Conservation (phyloP, 1,140 invertebrate genomes). For the Patella vulgata region DNA sequence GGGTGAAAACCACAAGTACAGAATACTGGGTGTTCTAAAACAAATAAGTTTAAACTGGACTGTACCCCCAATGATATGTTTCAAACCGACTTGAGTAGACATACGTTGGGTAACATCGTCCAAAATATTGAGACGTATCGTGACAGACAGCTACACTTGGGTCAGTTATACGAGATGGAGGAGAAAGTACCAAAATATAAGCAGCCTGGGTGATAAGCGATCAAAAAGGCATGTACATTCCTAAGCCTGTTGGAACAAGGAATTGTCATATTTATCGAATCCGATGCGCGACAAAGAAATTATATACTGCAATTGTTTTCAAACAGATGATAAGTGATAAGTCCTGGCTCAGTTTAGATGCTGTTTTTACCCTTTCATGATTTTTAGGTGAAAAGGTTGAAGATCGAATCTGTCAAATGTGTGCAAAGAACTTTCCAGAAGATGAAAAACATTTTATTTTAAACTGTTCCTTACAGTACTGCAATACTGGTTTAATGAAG, state of each 20-base stretch:
- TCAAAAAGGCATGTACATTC: neutral
- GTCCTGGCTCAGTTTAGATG: no score
- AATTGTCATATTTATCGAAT: constrained; percentile 12
- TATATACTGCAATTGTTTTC: constrained; percentile 11
- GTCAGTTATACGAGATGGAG: constrained; percentile 22
- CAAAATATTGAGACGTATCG: neutral
- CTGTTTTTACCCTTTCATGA: no score
- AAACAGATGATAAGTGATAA: neutral
- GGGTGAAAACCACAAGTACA: constrained; percentile 8
- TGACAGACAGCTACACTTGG: constrained; percentile 20
- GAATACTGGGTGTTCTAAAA: neutral
- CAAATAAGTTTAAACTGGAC: constrained; percentile 3
- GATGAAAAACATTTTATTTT: no score
- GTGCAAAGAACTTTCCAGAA: no score
- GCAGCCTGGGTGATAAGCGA: neutral
- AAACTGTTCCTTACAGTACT: no score
- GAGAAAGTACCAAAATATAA: constrained; percentile 6
- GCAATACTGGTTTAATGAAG: no score
- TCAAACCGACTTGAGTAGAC: constrained; percentile 7
- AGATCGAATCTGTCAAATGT: no score
- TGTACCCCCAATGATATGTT: constrained; percentile 5
- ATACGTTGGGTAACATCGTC: constrained; percentile 2
- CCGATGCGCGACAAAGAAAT: constrained; percentile 8
- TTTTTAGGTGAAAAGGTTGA: no score
- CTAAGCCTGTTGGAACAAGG: constrained; percentile 31